A percentile compares a stretch with the other conserved stretches of the same genome.
These are phyloP conservation scores for Mythimna albipuncta DNA, from an alignment of 2,888 invertebrate species.

Conservation along the genomic window DNA sequence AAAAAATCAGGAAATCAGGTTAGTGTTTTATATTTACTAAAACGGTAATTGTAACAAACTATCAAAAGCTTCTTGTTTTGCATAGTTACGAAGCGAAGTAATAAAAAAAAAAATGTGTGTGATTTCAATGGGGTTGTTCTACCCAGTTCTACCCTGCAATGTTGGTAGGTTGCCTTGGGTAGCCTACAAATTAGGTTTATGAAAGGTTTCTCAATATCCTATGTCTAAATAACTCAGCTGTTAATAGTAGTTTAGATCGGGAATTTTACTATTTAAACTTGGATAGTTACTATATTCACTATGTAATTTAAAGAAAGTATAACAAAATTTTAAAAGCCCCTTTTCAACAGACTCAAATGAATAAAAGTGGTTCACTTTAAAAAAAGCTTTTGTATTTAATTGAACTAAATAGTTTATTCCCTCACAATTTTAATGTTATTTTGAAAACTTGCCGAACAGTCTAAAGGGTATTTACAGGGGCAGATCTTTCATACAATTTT, in stretches of 20 bases:
- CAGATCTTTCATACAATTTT: no score
- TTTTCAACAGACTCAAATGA: no score
- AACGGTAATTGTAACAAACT: slow-evolving; percentile 26
- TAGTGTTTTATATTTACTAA: slow-evolving; percentile 62
- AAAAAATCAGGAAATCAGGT: slow-evolving; percentile 73
- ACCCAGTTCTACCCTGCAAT: background rate
- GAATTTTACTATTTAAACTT: background rate
- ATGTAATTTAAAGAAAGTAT: background rate
- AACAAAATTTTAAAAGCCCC: no score
- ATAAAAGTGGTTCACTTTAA: no score
- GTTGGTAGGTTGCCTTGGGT: slow-evolving; percentile 16
- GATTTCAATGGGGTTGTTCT: background rate
- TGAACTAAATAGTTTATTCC: no score
- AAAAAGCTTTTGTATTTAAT: no score
- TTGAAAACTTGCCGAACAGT: no score
- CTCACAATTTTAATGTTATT: no score
- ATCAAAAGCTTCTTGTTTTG: slow-evolving; percentile 9
- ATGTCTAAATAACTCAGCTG: slow-evolving; percentile 16
- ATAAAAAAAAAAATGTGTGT: background rate
- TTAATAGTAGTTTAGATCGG: background rate
- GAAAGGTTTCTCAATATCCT: slow-evolving; percentile 27
- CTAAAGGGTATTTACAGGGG: no score
- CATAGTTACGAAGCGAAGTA: background rate
- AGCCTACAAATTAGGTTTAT: slow-evolving; percentile 5
- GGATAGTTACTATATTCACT: background rate